These are phyloP conservation scores for Synanthedon vespiformis DNA, from an alignment of 2,888 invertebrate genomes.

Conservation along the genomic window DNA sequence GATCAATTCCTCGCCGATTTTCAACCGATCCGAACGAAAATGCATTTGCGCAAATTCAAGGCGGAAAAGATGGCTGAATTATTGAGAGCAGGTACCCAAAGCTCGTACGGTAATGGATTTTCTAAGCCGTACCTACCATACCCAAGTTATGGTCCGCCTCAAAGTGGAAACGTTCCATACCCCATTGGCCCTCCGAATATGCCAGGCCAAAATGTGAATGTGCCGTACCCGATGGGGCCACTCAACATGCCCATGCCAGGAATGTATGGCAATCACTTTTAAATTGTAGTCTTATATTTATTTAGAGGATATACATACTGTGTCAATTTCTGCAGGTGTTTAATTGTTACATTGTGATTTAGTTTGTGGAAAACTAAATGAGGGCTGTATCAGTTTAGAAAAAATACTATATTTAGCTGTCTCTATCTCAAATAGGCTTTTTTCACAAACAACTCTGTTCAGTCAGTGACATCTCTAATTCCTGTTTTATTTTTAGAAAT, in stretches of 20 bases:
- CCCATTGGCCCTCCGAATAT: constrained; percentile 72
- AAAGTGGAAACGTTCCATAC: constrained; percentile 68
- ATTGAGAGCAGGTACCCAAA: constrained; percentile 51
- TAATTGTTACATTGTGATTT: neutral
- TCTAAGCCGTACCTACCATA: constrained; percentile 55
- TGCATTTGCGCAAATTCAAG: constrained; percentile 83
- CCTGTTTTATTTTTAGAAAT: too few relatives aligned
- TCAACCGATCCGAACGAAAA: constrained; percentile 73
- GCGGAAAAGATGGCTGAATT: constrained; percentile 92
- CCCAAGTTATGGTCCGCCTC: constrained; percentile 47
- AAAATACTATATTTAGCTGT: too few relatives aligned
- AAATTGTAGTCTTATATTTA: constrained; percentile 9
- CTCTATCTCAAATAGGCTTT: too few relatives aligned
- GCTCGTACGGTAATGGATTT: constrained; percentile 46
- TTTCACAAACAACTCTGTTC: too few relatives aligned
- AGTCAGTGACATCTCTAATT: too few relatives aligned
- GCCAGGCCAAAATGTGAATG: constrained; percentile 43
- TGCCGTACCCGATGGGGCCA: constrained; percentile 80
- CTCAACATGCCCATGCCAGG: constrained; percentile 84
- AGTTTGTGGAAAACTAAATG: too few relatives aligned
- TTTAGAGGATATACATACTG: neutral
- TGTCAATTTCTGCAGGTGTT: neutral
- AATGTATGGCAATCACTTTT: constrained; percentile 60
- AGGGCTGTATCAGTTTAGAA: too few relatives aligned
- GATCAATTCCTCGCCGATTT: constrained; percentile 91